A percentile compares a stretch with the other conserved stretches of the same genome.
phyloP scores from a whole-genome alignment of 2,888 invertebrate genomes.

The Perizoma affinitatum region DNA sequence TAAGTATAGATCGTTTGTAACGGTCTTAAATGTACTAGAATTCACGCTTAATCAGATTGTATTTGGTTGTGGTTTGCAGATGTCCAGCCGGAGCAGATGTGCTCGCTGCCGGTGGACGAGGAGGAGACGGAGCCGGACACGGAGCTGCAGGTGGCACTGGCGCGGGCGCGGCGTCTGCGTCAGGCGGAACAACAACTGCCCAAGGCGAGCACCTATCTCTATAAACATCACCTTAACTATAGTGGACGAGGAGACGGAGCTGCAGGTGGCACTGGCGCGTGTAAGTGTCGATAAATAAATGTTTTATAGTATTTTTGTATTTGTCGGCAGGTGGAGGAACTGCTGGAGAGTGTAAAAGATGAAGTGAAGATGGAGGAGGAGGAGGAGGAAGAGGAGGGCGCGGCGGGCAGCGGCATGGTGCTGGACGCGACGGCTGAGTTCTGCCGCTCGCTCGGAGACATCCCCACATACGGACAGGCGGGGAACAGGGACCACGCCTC shows the following conservation, averaged over 20 bases:
- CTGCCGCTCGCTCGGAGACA: slow-evolving; percentile 97
- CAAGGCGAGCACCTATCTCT: slow-evolving; percentile 41
- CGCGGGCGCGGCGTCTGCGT: slow-evolving; percentile 88
- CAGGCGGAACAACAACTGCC: slow-evolving; percentile 58
- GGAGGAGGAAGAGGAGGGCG: slow-evolving; percentile 54
- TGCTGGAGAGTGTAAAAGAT: slow-evolving; percentile 82
- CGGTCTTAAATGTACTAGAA: too few species aligned
- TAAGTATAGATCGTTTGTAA: too few species aligned
- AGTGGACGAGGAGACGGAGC: slow-evolving; percentile 84
- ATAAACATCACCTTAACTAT: too few species aligned
- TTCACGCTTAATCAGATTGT: too few species aligned
- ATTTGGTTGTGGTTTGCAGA: slow-evolving; percentile 45
- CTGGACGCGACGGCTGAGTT: slow-evolving; percentile 98
- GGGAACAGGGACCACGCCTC: slow-evolving; percentile 93
- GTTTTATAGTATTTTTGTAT: too few species aligned
- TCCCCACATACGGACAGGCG: slow-evolving; percentile 96
- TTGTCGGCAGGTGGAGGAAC: slow-evolving; percentile 63
- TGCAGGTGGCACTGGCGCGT: slow-evolving; percentile 89
- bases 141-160: slow-evolving; percentile 88
- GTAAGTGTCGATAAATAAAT: slow-evolving; percentile 46
- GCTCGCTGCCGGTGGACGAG: slow-evolving; percentile 64
- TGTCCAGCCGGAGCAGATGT: slow-evolving; percentile 55
- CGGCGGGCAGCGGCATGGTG: slow-evolving; percentile 85
- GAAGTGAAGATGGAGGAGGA: slow-evolving; percentile 72
- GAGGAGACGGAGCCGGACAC: slow-evolving; percentile 88